These are phyloP conservation scores for Rhyacophila brunnea DNA, from an alignment of 1,140 invertebrate genomes.

Conservation along the genomic window DNA sequence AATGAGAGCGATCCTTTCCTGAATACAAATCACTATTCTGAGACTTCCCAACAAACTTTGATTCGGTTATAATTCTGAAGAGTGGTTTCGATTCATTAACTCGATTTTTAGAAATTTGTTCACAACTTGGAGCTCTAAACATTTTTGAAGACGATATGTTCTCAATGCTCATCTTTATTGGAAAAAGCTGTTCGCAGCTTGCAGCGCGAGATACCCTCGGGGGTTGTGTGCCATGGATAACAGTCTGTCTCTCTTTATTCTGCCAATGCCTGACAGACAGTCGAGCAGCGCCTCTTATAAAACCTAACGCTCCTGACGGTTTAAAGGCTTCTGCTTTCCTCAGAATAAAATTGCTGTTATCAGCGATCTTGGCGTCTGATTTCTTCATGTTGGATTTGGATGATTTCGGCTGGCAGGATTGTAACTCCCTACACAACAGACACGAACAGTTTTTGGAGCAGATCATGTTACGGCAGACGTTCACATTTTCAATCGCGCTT, in stretches of 20 bases:
- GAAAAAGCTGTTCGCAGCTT: constrained; percentile 52
- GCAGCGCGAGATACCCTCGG: constrained; percentile 47
- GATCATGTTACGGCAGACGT: constrained; percentile 46
- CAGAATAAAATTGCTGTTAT: constrained; percentile 59
- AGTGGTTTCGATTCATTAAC: constrained; percentile 43
- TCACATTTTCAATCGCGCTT: constrained; percentile 21
- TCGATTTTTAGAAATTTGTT: constrained; percentile 44
- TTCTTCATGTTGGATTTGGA: constrained; percentile 38
- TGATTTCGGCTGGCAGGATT: constrained; percentile 47
- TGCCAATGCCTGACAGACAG: constrained; percentile 53
- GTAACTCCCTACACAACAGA: constrained; percentile 59
- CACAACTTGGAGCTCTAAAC: constrained; percentile 49
- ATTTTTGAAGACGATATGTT: constrained; percentile 47
- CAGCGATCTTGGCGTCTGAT: constrained; percentile 42
- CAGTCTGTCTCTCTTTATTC: constrained; percentile 44
- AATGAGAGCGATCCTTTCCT: constrained; percentile 44
- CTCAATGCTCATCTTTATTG: constrained; percentile 45
- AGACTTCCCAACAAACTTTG: constrained; percentile 36
- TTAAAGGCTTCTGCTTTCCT: constrained; percentile 58
- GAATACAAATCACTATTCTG: constrained; percentile 36
- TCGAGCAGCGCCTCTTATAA: constrained; percentile 54
- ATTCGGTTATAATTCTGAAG: constrained; percentile 50
- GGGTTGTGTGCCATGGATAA: constrained; percentile 38
- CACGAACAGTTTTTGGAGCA: constrained; percentile 58
- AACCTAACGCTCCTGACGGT: constrained; percentile 44